Conservation (phyloP, 2,888 invertebrate species). For the Siphonodentalium dalli region DNA sequence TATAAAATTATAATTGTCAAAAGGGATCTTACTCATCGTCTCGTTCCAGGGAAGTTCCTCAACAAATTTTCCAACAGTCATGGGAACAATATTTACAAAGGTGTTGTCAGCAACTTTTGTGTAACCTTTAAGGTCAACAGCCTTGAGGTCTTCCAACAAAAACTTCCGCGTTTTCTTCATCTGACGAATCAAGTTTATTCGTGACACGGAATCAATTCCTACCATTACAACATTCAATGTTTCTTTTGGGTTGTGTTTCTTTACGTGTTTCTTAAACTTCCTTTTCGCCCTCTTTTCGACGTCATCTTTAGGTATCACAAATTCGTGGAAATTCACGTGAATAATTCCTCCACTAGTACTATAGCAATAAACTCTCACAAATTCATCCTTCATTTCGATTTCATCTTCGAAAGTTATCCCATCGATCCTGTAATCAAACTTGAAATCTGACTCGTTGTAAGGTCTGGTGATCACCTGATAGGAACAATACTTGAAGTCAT, state of each 20-base stretch:
- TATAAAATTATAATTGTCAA: constrained; percentile 73
- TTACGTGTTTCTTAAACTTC: constrained; percentile 1
- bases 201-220: constrained; percentile 87
- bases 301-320: constrained; percentile 85
- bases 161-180: constrained; percentile 74
- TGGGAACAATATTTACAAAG: constrained; percentile 80
- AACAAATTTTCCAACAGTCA: constrained; percentile 68
- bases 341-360: constrained; percentile 35
- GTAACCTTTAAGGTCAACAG: constrained; percentile 82
- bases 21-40: constrained; percentile 24
- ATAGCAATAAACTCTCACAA: constrained; percentile 46
- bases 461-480: no score
- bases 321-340: constrained; percentile 66
- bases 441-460: constrained; percentile 1
- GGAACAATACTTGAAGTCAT: no score
- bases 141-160: constrained; percentile 72
- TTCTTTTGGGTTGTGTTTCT: constrained; percentile 6
- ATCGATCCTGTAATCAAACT: constrained; percentile 4
- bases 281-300: constrained; percentile 76
- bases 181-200: constrained; percentile 82
- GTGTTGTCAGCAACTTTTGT: constrained; percentile 94
- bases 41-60: constrained; percentile 38
- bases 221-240: constrained; percentile 77
- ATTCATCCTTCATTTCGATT: constrained; percentile 35
- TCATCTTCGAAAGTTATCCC: constrained; percentile 9